Base-by-base conservation (phyloP, 1,140 invertebrate genomes). In the Philaenus spumarius region DNA sequence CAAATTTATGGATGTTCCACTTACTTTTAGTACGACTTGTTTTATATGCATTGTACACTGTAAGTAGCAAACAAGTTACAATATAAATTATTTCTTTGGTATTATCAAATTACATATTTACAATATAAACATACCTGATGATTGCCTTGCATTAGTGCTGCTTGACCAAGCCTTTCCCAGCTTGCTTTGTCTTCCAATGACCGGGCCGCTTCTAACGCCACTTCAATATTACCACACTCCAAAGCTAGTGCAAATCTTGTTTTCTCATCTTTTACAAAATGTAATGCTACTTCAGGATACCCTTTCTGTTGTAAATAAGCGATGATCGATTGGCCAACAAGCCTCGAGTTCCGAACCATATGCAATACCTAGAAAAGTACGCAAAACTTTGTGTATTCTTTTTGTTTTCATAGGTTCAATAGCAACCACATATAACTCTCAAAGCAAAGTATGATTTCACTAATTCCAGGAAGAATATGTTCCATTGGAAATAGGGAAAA, bases 201-300 rank as follows among this genome's bases (percentile, higher is more conserved):
- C 69, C 93, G 88, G 1, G 97, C 97, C 0, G 96, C 94, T 73
- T 99, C 95, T 1, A 90, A 66, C 0, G 89, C 89, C 39, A 97
- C 93, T 71, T 99, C 95, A 68, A 99, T 96, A 72, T 99, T 98
- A 7, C 95, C 95, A 75, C 97, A 99, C 75, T 99, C 96, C 11
- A 99, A 73, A 0, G 97, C 97, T 48, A 99, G 73, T 2, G 92
- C 89, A 73, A 99, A 96, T 42, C 96, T 80, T 0, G 97, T 99
- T 68, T 97, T 97, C 63, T 98, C 93, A 72, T 99, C 97, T 73
- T 99, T 99, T 0, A 99, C 97, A 77, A 99, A 99, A 72, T 99
- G 96, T 7, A 99, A 76, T 0, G 97, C 97, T n/a, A 99, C 95
- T 77, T 99, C 97, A 0, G 97, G 97, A 74, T 99, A 99, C 0